Base-by-base conservation (phyloP, 2,888 invertebrate species). In the Dione juno region DNA sequence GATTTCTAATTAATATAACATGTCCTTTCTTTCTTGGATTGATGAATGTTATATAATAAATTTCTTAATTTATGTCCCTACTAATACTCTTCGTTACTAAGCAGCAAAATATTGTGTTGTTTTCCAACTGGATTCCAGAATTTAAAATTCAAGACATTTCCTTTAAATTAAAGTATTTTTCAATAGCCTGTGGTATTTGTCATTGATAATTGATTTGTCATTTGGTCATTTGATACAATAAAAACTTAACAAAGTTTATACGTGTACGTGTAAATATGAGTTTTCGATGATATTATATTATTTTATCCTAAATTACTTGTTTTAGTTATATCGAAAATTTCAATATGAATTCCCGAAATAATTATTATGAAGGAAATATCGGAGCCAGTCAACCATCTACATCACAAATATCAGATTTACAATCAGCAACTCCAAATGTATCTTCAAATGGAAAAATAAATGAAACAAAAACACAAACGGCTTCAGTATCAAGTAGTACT, bases 311-410 rank as follows among this genome's bases (percentile, higher is more conserved):
- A 72, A 69, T 63, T 69, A 10, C 37, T 13, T 57, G 68, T 72
- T 66, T 52, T 16, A 35, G 13, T 50, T 50, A 9, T 13, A 11
- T n/a, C 16, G 57, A 69, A 40, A 54, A 63, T 50, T 48, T 40
- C 50, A 37, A 11, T n/a, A 45, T 40, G 45, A 43, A 58, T 43
- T 5, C 37, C 9, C 41, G 41, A 54, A 61, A 69, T 21, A 19
- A 28, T 57, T 53, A 28, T 9, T 21, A 19, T 21, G 61, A 40
- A 37, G 50, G 21, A 69, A 64, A 13, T 81, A 50, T 43, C 14
- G 52, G 69, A 63, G 45, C 37, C 9, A 71, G 37, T 74, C 57
- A 59, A 65, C 71, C 74, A 64, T 74, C 76, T 69, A 74, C 76
- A 69, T 75, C 76, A 70, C 70, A 66, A 35, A 10, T 54, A 14